Evolutionary conservation across 2,888 invertebrate species (phyloP).

Genomic region (Phalera bucephala): DNA sequence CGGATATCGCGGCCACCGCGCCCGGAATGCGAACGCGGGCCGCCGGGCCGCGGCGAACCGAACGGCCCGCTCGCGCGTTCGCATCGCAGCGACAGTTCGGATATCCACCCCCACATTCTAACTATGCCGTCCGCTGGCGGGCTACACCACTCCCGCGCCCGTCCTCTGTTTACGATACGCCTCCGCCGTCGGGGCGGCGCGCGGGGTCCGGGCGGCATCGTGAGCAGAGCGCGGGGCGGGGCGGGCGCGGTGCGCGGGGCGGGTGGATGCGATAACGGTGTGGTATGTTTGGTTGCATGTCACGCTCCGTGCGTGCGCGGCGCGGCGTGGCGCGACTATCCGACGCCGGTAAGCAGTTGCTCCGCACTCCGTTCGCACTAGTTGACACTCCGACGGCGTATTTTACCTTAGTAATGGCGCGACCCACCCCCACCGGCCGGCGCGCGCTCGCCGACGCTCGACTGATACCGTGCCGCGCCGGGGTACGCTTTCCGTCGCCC

Average conservation of each 20-base stretch:
- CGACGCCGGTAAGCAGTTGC: slow-evolving; percentile 62
- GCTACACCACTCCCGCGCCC: neutral
- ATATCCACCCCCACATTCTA: no score
- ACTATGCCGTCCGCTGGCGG: neutral
- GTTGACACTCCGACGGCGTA: slow-evolving; percentile 52
- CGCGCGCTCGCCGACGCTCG: slow-evolving; percentile 12
- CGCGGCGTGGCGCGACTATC: slow-evolving; percentile 35
- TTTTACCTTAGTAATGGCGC: slow-evolving; percentile 78
- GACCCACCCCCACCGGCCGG: slow-evolving; percentile 27
- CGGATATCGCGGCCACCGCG: neutral
- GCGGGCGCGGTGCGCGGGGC: slow-evolving; percentile 17
- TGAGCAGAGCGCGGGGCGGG: slow-evolving; percentile 1
- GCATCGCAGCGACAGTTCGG: neutral
- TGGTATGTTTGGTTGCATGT: slow-evolving; percentile 74
- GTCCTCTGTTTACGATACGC: neutral
- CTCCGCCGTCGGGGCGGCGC: neutral
- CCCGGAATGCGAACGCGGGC: neutral
- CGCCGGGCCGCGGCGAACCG: slow-evolving; percentile 1
- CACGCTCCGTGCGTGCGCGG: slow-evolving; percentile 40
- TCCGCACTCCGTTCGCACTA: slow-evolving; percentile 44
- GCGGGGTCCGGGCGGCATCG: slow-evolving; percentile 1
- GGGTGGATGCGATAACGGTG: slow-evolving; percentile 41
- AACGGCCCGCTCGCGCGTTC: neutral
- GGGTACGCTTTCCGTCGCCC: no score
- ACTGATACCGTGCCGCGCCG: neutral